Evolutionary conservation across 2,797 vertebrate species (phyloP).

Genomic region (Phalloptychus januarius): DNA sequence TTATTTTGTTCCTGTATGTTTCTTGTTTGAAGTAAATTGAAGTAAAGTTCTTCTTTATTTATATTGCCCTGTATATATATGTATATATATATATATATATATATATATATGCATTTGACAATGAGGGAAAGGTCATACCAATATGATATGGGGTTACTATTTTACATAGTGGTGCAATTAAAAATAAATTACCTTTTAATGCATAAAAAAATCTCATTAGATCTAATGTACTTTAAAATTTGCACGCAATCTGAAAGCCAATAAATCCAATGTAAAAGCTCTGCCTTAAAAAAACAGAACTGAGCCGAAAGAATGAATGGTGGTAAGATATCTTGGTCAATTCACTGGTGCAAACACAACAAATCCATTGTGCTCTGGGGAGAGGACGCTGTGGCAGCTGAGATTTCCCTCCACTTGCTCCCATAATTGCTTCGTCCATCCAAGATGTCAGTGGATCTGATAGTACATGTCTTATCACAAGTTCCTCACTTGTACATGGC

Average conservation of each 20-base stretch:
- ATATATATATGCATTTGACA: no score
- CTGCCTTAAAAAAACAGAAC: neutral
- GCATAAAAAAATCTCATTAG: constrained; percentile 42
- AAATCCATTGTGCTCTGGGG: constrained; percentile 47
- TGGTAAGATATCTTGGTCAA: constrained; percentile 22
- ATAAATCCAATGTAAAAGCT: constrained; percentile 60
- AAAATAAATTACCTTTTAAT: constrained; percentile 48
- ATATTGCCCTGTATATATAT: no score
- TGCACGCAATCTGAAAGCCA: constrained; percentile 67
- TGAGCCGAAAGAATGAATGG: constrained; percentile 18
- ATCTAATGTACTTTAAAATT: constrained; percentile 41
- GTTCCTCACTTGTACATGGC: constrained; percentile 52
- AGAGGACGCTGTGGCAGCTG: constrained; percentile 47
- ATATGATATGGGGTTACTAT: neutral
- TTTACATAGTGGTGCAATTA: constrained; percentile 35
- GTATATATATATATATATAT: no score
- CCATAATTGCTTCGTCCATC: constrained; percentile 77
- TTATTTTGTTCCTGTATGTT: no score
- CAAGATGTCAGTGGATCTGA: constrained; percentile 69
- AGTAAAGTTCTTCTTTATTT: no score
- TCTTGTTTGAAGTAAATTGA: no score
- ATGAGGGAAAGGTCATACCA: constrained; percentile 29
- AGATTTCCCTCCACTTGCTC: constrained; percentile 62
- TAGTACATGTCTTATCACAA: constrained; percentile 68
- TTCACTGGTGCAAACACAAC: constrained; percentile 58